Evolutionary conservation across 2,888 invertebrate genomes (phyloP), one percentile per base, ranked within the genome.

Genomic region (Drosophila fungiperda): DNA sequence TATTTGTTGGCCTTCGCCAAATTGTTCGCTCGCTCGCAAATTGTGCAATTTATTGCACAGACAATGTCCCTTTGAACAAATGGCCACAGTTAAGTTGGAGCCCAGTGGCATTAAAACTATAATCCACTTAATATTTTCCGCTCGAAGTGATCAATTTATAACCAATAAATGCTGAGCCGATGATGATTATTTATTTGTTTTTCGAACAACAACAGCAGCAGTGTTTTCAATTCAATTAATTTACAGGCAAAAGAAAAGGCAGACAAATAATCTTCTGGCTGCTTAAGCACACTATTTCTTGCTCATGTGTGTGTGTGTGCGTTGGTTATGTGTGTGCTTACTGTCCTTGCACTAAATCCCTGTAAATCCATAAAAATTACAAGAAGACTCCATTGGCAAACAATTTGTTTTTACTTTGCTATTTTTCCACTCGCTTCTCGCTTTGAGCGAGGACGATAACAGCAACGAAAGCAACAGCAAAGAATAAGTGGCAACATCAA

Each of bases 281-380:
- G 80, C 87, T 90, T 90, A 87, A 87, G 89, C 87, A 80, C 78
- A 85, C 59, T 64, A 82, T 72, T 61, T 61, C 50, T 50, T 33
- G 1, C 12, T 48, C 38, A 42, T 12, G 17, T 36, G 9, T 26
- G 23, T 17, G 20, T 62, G 45, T 54, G 23, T 52, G 12, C 38
- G 38, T 45, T 45, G 36, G 36, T 29, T 42, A 49, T 49, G 15
- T 45, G 54, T 23, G 53, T 48, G 35, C 57, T 45, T 35, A 33
- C 7, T 53, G 66, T 67, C 45, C 55, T 72, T 76, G 83, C 52
- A 60, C 78, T 79, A 68, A 81, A 73, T 89, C 84, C 80, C 73
- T 75, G 86, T 84, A 89, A 90, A 90, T 89, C 90, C 74, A 89
- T 90, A 90, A 89, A 87, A 85, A 85, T 86, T 79, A 82, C 88